Conservation (phyloP, 1,140 invertebrate species). For the Apis cerana region DNA sequence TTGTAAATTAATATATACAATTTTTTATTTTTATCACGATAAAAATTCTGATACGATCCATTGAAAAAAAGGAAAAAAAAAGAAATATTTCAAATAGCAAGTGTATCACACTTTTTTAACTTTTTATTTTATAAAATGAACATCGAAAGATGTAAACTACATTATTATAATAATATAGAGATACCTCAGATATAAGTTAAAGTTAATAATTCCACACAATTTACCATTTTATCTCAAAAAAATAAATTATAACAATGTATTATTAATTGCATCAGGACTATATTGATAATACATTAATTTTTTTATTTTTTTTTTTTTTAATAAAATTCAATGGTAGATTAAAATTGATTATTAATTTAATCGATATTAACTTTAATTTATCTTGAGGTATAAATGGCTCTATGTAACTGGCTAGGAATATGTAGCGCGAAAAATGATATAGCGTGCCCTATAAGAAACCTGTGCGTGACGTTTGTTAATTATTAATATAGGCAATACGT, state of each 20-base stretch:
- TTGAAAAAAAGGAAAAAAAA: too few species aligned
- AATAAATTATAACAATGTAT: not conserved
- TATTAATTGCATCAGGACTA: slow-evolving; percentile 4
- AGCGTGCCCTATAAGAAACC: slow-evolving; percentile 41
- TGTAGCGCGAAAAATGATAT: slow-evolving; percentile 38
- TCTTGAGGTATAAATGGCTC: slow-evolving; percentile 20
- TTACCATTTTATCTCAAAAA: slow-evolving; percentile 2
- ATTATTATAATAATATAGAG: slow-evolving; percentile 1
- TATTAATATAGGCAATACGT: slow-evolving; percentile 41
- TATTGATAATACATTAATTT: not conserved
- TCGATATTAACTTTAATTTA: slow-evolving; percentile 28
- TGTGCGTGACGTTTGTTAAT: slow-evolving; percentile 53
- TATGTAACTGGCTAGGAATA: slow-evolving; percentile 37
- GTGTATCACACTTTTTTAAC: slow-evolving; percentile 1
- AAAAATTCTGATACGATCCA: not conserved
- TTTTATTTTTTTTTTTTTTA: slow-evolving; percentile 22
- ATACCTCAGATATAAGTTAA: slow-evolving; percentile 30
- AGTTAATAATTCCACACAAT: not conserved
- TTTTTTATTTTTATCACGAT: slow-evolving; percentile 25
- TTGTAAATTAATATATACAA: slow-evolving; percentile 35
- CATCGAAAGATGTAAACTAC: slow-evolving; percentile 1
- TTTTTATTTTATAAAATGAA: slow-evolving; percentile 27
- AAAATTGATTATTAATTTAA: not conserved
- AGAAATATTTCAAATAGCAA: not conserved
- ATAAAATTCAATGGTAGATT: not conserved